Conservation (phyloP, 2,797 vertebrate species). For the Acanthurus lineatus region DNA sequence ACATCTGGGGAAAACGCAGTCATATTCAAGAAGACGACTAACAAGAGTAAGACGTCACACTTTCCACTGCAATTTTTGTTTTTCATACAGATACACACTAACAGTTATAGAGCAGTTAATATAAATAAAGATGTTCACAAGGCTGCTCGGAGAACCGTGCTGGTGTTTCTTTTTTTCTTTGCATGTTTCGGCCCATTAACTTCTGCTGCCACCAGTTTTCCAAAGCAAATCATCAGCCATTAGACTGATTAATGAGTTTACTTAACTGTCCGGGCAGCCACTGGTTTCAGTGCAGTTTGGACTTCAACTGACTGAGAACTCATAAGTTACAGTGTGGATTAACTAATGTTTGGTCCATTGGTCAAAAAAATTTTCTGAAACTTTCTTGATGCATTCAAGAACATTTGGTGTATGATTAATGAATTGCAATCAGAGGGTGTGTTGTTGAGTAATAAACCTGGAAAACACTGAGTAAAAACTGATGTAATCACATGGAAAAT, state of each 20-base stretch:
- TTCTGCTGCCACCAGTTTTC: conserved; percentile 59
- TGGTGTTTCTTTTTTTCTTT: conserved; percentile 30
- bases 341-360: conserved; percentile 29
- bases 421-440: neutral
- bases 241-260: conserved; percentile 72
- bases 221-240: conserved; percentile 53
- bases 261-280: conserved; percentile 23
- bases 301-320: conserved; percentile 38
- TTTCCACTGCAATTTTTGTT: conserved; percentile 10
- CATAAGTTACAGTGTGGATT: conserved; percentile 14
- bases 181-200: conserved; percentile 68
- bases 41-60: conserved; percentile 85
- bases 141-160: conserved; percentile 38
- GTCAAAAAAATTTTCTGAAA: conserved; percentile 25
- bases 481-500: neutral
- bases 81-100: conserved; percentile 6
- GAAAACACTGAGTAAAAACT: neutral
- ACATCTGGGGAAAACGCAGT: conserved; percentile 92
- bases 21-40: conserved; percentile 91
- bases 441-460: neutral
- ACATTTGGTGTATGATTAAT: conserved; percentile 1
- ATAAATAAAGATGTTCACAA: conserved; percentile 60
- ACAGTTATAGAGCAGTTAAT: conserved; percentile 27
- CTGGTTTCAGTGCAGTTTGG: conserved; percentile 34
- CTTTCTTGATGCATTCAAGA: neutral